Evolutionary conservation across 2,797 vertebrate species (phyloP), one percentile per base, ranked within the genome.

Genomic region (Peromyscus nudipes): DNA sequence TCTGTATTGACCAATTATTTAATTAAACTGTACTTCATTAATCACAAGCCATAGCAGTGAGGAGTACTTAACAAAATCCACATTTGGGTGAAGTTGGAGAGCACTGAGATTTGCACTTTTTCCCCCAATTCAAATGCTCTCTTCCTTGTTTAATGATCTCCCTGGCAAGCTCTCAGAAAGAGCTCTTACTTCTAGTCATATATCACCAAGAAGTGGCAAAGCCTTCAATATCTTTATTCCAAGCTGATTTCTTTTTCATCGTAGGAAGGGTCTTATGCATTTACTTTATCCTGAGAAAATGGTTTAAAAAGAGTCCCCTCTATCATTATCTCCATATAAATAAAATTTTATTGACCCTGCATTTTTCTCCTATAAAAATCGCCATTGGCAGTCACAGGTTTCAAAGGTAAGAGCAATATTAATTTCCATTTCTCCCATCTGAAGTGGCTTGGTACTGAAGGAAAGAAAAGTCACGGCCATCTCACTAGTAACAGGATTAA

Each of bases 401-500:
- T 98, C 98, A 98, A 98, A 98, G 98, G 98, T 97, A 98, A 97
- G 95, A 98, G 97, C 95, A 94, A 98, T 98, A 99, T 98, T 98
- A 98, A 98, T 98, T 98, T 98, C 98, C 98, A 98, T 98, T 98
- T 98, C 95, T 98, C 94, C 98, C 97, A 97, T 98, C 97, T 83
- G 98, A 98, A 98, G 97, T 98, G 98, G 97, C 96, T 98, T 83
- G 55, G 97, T 96, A 98, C 98, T 96, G 97, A 97, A 98, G 98
- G 98, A 98, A 98, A 95, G 98, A 98, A 98, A 98, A 98, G 98
- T 98, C 98, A 98, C 71, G 96, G 98, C 98, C 98, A 98, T 98
- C 98, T 98, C 98, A 98, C 98, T 88, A 97, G 98, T 99, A 99
- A 99, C 98, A 98, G 98, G 99, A 99, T 99, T 99, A 99, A 98